Evolutionary conservation across 2,888 invertebrate species (phyloP).

Genomic region (Ashinkailepas kermadecensis): DNA sequence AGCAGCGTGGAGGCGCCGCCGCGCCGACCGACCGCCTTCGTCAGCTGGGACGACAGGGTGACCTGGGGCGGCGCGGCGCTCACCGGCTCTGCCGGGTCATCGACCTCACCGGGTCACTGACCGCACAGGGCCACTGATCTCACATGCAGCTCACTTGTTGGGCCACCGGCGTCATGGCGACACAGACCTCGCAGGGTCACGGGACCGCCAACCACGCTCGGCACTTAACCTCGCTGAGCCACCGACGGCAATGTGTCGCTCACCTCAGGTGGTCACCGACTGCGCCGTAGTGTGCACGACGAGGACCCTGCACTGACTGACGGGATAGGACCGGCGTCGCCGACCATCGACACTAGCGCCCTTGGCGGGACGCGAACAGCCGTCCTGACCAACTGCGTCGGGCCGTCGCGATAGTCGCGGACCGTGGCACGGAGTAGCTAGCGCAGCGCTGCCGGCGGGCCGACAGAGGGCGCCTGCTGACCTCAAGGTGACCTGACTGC

Average conservation of each 20-base stretch:
- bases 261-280: too few species aligned
- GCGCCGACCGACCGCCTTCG: conserved; percentile 19
- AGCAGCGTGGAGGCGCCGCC: conserved; percentile 32
- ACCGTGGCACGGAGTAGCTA: too few species aligned
- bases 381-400: too few species aligned
- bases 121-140: conserved; percentile 34
- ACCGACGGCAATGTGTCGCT: too few species aligned
- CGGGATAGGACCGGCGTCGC: not conserved
- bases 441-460: not conserved
- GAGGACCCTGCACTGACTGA: not conserved
- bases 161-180: too few species aligned
- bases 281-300: too few species aligned
- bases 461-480: conserved; percentile 36
- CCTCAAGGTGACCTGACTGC: conserved; percentile 46
- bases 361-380: not conserved
- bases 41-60: not conserved
- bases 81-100: conserved; percentile 23
- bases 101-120: not conserved
- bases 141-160: too few species aligned
- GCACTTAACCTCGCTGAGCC: too few species aligned
- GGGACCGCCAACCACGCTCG: too few species aligned
- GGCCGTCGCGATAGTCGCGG: too few species aligned
- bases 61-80: conserved; percentile 24
- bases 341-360: not conserved
- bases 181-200: too few species aligned